These are phyloP conservation scores for Coranthus polyacanthus DNA, from an alignment of 2,797 vertebrate genomes.

Conservation along the genomic window DNA sequence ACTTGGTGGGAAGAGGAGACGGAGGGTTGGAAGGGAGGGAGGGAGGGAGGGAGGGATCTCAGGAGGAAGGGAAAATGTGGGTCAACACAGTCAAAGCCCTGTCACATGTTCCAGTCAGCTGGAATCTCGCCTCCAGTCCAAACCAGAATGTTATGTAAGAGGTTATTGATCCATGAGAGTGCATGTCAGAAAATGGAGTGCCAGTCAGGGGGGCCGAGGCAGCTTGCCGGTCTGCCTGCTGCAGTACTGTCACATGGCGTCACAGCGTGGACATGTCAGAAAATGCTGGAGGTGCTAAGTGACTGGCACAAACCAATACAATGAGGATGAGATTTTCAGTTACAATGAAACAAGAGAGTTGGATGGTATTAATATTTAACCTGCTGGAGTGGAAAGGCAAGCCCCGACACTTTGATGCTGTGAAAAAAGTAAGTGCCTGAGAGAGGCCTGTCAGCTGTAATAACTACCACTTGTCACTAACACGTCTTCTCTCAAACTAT, in stretches of 20 bases:
- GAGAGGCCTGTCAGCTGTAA: conserved; percentile 69
- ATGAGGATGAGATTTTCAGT: conserved; percentile 21
- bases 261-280: conserved; percentile 50
- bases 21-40: conserved; percentile 23
- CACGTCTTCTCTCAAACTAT: conserved; percentile 54
- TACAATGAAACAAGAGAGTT: conserved; percentile 34
- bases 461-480: conserved; percentile 67
- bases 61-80: conserved; percentile 79
- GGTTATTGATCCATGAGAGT: conserved; percentile 81
- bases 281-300: conserved; percentile 35
- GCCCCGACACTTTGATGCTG: conserved; percentile 39
- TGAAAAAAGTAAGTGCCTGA: conserved; percentile 53
- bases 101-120: conserved; percentile 85
- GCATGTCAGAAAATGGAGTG: conserved; percentile 62
- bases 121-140: conserved; percentile 84
- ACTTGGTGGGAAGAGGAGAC: conserved; percentile 38
- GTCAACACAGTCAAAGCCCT: conserved; percentile 80
- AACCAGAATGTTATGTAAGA: conserved; percentile 83
- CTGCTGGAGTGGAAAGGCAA: conserved; percentile 46
- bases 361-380: conserved; percentile 46
- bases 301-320: conserved; percentile 18
- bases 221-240: conserved; percentile 46
- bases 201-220: conserved; percentile 51
- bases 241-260: conserved; percentile 61
- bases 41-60: conserved; percentile 38